Base-by-base conservation (phyloP, 92 coral and sea anemone genomes). In the Zoanthus solanderi region DNA sequence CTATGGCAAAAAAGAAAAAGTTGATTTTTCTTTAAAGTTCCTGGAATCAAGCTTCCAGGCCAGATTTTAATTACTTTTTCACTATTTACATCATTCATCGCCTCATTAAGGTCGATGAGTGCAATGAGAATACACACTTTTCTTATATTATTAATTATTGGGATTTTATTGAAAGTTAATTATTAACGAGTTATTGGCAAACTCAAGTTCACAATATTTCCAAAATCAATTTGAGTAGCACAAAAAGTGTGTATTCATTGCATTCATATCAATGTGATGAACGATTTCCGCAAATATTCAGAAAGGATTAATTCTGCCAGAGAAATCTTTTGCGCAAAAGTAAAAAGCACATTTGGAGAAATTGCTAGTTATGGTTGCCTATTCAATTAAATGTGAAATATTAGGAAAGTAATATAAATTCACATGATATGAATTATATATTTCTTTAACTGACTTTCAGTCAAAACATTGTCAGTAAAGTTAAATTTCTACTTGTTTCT, bases 291-390 rank as follows among this genome's bases (percentile, higher is more conserved):
- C 31, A 67, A 67, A 18, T 67, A 67, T 67, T 18, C 72, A 67
- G 72, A 67, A 67, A 67, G 72, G 72, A 17, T 67, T 18, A 67
- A 67, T 67, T 18, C 34, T 67, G 34, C 72, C 6, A 67, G 72
- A 67, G 72, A 67, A 67, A 67, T 67, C 9, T 67, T n/a, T 67
- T 67, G 72, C 72, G 12, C 72, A 67, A 67, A 67, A 6, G 37
- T 67, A 67, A 67, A 67, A 67, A 67, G 37, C 37, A 30, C 72
- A 67, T 67, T 67, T 67, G 6, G 11, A 29, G 72, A 17, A 17
- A 17, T 18, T 67, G 31, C 32, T 7, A 18, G 2, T 30, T 67
- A 18, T n/a, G 12, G 72, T 18, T 23, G 72, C 72, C 30, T 67
- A 18, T 67, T 67, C 37, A 67, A 67, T 67, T 30, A 18, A 18